These are phyloP conservation scores for Colistium nudipinnis DNA, from an alignment of 2,113 vertebrate species.

Conservation along the genomic window DNA sequence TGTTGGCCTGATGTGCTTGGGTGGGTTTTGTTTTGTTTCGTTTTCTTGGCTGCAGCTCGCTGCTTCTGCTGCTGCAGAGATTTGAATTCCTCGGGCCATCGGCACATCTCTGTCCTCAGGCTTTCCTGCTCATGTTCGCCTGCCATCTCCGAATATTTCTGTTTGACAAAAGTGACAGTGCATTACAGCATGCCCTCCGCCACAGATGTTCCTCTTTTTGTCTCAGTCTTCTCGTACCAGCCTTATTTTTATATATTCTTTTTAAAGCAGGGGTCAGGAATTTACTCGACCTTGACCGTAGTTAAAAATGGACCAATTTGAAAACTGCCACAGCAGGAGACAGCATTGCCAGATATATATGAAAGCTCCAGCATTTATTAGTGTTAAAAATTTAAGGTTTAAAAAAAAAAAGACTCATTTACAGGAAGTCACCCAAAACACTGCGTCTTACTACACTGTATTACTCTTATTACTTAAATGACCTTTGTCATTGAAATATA, in stretches of 20 bases:
- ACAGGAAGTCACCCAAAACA: too few relatives aligned
- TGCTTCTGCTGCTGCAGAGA: slow-evolving; percentile 48
- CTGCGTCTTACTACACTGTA: too few relatives aligned
- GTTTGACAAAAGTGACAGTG: background rate
- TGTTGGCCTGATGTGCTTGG: slow-evolving; percentile 46
- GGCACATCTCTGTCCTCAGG: slow-evolving; percentile 21
- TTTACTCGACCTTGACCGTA: background rate
- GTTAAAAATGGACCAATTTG: too few relatives aligned
- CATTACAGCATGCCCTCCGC: background rate
- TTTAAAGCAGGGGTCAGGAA: slow-evolving; percentile 2
- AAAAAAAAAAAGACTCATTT: too few relatives aligned
- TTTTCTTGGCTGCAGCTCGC: slow-evolving; percentile 46
- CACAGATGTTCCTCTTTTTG: background rate
- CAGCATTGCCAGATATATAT: too few relatives aligned
- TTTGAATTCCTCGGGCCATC: slow-evolving; percentile 26
- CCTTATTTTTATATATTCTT: too few relatives aligned
- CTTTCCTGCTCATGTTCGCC: slow-evolving; percentile 19
- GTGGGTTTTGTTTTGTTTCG: slow-evolving; percentile 28
- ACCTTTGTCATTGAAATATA: too few relatives aligned
- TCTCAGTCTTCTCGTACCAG: background rate
- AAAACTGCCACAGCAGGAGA: too few relatives aligned
- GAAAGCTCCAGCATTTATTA: too few relatives aligned
- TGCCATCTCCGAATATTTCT: slow-evolving; percentile 7
- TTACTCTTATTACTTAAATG: too few relatives aligned
- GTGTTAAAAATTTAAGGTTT: too few relatives aligned